Conservation (phyloP, 2,888 invertebrate genomes). For the Pammene aurita region DNA sequence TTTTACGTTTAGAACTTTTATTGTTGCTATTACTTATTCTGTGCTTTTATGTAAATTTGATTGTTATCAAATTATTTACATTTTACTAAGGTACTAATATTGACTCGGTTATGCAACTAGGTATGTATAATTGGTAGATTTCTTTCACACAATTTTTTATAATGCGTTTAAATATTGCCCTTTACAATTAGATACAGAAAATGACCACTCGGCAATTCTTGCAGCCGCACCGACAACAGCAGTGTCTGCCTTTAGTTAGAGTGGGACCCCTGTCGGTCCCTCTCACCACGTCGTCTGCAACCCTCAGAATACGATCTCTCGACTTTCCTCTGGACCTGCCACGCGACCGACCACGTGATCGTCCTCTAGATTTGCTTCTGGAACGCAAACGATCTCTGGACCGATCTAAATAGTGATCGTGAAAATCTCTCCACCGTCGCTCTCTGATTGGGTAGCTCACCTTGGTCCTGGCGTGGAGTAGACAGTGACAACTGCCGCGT, state of each 20-base stretch:
- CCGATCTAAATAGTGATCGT: too few relatives aligned
- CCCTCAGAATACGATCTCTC: conserved; percentile 21
- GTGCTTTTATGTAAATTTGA: too few relatives aligned
- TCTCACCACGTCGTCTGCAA: conserved; percentile 34
- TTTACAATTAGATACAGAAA: too few relatives aligned
- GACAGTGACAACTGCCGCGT: conserved; percentile 15
- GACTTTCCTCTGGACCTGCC: conserved; percentile 43
- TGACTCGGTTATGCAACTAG: too few relatives aligned
- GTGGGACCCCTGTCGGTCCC: conserved; percentile 26
- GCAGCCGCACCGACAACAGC: conserved; percentile 32
- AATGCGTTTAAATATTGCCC: too few relatives aligned
- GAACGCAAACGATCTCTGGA: conserved; percentile 22
- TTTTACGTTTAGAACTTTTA: too few relatives aligned
- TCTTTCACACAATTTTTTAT: too few relatives aligned
- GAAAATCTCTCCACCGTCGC: background rate
- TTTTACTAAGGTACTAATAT: too few relatives aligned
- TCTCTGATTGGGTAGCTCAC: conserved; percentile 15
- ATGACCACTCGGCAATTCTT: too few relatives aligned
- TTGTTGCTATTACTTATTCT: too few relatives aligned
- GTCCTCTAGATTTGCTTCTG: conserved; percentile 40
- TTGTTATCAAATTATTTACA: too few relatives aligned
- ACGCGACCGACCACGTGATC: conserved; percentile 42
- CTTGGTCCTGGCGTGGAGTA: conserved; percentile 21
- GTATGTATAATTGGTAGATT: too few relatives aligned
- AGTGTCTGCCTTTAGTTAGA: conserved; percentile 30